Evolutionary conservation across 1,140 invertebrate species (phyloP), one percentile per base, ranked within the genome.

Genomic region (Drosophila mayri): DNA sequence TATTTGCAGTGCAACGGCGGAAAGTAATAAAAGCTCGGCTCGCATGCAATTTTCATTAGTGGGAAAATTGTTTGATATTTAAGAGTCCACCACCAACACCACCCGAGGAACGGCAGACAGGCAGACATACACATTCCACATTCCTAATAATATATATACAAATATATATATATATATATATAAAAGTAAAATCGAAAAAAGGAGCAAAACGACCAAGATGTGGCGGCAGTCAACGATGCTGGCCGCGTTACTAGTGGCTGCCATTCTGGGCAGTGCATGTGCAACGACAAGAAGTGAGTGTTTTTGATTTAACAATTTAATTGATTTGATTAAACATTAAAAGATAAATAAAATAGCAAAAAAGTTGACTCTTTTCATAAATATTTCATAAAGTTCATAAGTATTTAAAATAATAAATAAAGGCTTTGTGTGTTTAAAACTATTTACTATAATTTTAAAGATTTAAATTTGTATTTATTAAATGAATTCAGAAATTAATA

Each of bases 221-320:
- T 64, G 91, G 77, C 91, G 91, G 84, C 91, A 83, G 79, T 80
- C 77, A 78, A 86, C 74, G 65, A 90, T 87, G 86, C 87, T 92
- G 84, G 84, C 91, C 91, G 88, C 91, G 88, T 66, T 92, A 78
- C 62, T 92, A 54, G 40, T 91, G 49, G 81, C 83, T 71, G 84
- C 81, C 60, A 61, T 84, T 67, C 66, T 92, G 70, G 76, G 86
- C 77, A 78, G 76, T 59, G 58, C 81, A 79, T 11, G 52, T 55
- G 78, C 73, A 55, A 81, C 79, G 73, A 63, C 49, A 50, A 50
- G 63, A 74, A 67, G 91, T 92, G 83, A 92, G 91, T 55, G 14
- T 16, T 25, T 54, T 55, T 2, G 0, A n/a, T 2, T 9, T 25
- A 25, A 16, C 3, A 25, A 25, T 47, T 4, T 4, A 25, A 25